Base-by-base conservation (phyloP, 2,113 vertebrate species). In the Ciconia boyciana region DNA sequence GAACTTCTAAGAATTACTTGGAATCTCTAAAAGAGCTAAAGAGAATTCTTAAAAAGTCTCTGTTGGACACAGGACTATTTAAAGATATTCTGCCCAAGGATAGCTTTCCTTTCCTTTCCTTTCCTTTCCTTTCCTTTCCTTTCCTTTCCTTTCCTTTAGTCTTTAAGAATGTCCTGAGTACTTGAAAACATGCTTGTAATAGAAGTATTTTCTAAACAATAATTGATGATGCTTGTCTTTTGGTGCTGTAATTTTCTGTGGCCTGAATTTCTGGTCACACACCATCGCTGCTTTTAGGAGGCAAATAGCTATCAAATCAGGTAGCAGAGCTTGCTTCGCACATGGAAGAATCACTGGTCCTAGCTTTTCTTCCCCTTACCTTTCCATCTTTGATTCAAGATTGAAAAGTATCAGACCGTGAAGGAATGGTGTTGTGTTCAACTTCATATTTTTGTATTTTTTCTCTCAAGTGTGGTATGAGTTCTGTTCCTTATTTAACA, bases 391-490 rank as follows among this genome's bases (percentile, higher is more conserved):
- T 66, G 44, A 84, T 75, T 96, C 72, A 93, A 95, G 74, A 95
- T 97, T 97, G 71, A 95, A 97, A 97, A 74, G 17, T 87, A 96
- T n/a, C 43, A 94, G 93, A 89, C 48, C 17, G 0, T 94, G 80
- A 97, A 97, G 72, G 26, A 96, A 89, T 39, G 8, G 39, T 76
- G 32, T 18, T 18, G 3, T 79, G 15, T 92, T 94, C 87, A 75
- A 52, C 36, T 91, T 95, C n/a, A 77, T 89, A 55, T 76, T 91
- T 68, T 80, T 94, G 19, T 87, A 65, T 70, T 88, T 96, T 97
- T 92, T 94, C 44, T 96, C 77, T 93, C 39, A 39, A 29, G 48
- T 78, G 20, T 92, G 9, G 7, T 70, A n/a, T 85, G n/a, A 86
- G 28, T 96, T 93, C 25, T 87, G 15, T 81, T 86, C 16, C 55